A percentile compares a stretch with the other conserved stretches of the same genome.
These are phyloP conservation scores for Folsomia candida DNA, from an alignment of 2,888 invertebrate genomes.

Conservation along the genomic window DNA sequence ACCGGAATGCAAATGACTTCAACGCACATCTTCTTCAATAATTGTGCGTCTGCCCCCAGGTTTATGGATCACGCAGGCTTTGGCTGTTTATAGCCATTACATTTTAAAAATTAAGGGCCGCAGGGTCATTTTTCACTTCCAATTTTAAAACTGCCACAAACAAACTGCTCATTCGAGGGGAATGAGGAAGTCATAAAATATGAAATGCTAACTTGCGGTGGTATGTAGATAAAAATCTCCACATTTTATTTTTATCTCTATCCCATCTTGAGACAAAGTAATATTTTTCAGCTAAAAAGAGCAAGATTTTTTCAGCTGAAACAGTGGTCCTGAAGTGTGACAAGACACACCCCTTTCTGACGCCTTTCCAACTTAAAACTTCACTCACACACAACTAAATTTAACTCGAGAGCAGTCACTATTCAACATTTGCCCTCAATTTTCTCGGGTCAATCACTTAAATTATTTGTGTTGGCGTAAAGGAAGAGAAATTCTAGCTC, in stretches of 20 bases:
- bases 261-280: constrained; percentile 15
- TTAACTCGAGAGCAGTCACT: not conserved
- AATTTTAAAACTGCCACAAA: not conserved
- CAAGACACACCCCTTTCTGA: constrained; percentile 47
- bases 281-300: not conserved
- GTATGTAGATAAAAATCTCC: not conserved
- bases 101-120: not conserved
- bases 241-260: constrained; percentile 1
- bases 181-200: not conserved
- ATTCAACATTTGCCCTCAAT: constrained; percentile 9
- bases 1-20: constrained; percentile 44
- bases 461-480: not conserved
- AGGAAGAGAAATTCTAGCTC: not conserved
- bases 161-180: not conserved
- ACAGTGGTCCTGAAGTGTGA: constrained; percentile 7
- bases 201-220: not conserved
- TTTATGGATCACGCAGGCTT: not conserved
- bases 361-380: constrained; percentile 30
- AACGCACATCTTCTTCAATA: not conserved
- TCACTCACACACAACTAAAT: not conserved
- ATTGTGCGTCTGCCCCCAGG: not conserved
- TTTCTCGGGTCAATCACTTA: not conserved
- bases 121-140: not conserved
- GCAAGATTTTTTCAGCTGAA: not conserved
- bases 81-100: not conserved